phyloP scores from a whole-genome alignment of 2,888 invertebrate genomes.

The Amphiduros pacificus region DNA sequence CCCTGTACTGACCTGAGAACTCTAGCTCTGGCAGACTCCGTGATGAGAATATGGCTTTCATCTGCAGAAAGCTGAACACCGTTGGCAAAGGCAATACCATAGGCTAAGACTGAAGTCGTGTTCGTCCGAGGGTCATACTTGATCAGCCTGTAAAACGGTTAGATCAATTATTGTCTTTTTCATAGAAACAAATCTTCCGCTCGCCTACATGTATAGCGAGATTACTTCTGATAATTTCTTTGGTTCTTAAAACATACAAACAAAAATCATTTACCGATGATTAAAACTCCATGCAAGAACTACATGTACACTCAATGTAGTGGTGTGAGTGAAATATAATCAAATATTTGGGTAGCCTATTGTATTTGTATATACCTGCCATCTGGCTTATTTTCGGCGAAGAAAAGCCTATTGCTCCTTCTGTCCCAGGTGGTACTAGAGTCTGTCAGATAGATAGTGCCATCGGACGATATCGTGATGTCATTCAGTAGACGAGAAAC shows the following conservation, averaged over 20 bases:
- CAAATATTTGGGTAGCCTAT: background rate
- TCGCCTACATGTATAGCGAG: too few relatives aligned
- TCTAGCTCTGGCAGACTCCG: slow-evolving; percentile 71
- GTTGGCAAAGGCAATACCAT: slow-evolving; percentile 83
- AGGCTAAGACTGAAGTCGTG: slow-evolving; percentile 72
- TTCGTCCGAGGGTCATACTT: slow-evolving; percentile 79
- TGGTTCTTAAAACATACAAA: too few relatives aligned
- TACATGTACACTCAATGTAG: too few relatives aligned
- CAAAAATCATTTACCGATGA: too few relatives aligned
- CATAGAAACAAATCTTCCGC: too few relatives aligned
- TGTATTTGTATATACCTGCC: slow-evolving; percentile 74
- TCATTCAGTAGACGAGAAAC: slow-evolving; percentile 74
- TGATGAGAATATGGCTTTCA: slow-evolving; percentile 78
- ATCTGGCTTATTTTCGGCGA: slow-evolving; percentile 72
- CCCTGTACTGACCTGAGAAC: slow-evolving; percentile 66
- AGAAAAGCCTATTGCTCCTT: slow-evolving; percentile 70
- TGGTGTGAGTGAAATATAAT: background rate
- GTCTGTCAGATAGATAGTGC: slow-evolving; percentile 87
- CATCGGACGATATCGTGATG: slow-evolving; percentile 75
- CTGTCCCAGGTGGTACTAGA: slow-evolving; percentile 76
- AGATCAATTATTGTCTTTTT: too few relatives aligned
- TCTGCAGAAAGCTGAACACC: slow-evolving; percentile 81
- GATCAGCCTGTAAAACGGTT: slow-evolving; percentile 71
- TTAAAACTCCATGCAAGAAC: too few relatives aligned
- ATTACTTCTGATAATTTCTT: too few relatives aligned